Base-by-base conservation (phyloP, 2,113 vertebrate species). In the Lophius piscatorius region DNA sequence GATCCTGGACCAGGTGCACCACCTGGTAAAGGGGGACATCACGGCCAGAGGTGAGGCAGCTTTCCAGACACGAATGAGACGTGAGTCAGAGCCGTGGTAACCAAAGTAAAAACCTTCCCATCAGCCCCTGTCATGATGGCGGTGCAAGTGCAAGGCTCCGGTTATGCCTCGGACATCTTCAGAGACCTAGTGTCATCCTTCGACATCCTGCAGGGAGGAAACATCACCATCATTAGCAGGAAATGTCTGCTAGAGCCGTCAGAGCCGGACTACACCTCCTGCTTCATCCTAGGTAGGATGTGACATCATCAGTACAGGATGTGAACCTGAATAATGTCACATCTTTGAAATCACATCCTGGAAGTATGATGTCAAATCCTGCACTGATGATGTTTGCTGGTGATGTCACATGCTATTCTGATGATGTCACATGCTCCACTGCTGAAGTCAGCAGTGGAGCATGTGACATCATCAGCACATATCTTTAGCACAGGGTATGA, bases 1-100 rank as follows among this genome's bases (percentile, higher is more conserved):
- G 95, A 63, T 95, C 0, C 90, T 98, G 0, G 94, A 94, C 50
- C 80, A 96, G 68, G 80, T 96, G 50, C 90, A 88, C 22, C 81
- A 94, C 35, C 91, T 92, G 18, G 82, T 94, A 44, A 89, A 76
- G 0, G 89, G 69, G 0, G 94, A 96, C 54, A 74, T 96, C 0
- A 12, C 93, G 0, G 91, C 91, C 22, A 76, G 84, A 74, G 91
- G 94, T 93, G 71, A 91, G 84, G 12, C 24, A 0, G 1, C 10
- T 4, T 1, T 10, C 49, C 2, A 0, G 9, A 21, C 3, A 3
- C 4, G 14, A n/a, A 12, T 2, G 39, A 14, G 18, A 1, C 6
- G 9, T 33, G 8, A 0, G n/a, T 11, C 11, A 0, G 33, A 44
- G 21, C 0, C 12, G 12, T 1, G 4, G 34, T 65, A 22, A 72